These are phyloP conservation scores for Gallinago stenura DNA, from an alignment of 2,797 vertebrate genomes.

Conservation along the genomic window DNA sequence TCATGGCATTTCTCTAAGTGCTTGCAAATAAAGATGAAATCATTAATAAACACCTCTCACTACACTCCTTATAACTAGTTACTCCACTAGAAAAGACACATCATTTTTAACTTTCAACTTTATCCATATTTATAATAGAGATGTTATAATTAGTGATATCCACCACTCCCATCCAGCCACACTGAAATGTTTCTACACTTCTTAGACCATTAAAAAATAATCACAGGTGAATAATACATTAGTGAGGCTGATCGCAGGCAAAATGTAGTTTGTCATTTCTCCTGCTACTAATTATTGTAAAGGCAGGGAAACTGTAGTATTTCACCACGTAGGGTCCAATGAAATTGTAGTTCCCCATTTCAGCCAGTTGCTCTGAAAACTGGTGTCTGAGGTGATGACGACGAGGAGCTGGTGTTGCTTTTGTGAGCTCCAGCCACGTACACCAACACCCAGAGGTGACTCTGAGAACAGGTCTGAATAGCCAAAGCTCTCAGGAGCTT, in stretches of 20 bases:
- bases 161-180: neutral
- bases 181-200: neutral
- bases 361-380: neutral
- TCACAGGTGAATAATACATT: neutral
- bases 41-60: neutral
- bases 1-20: neutral
- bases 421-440: neutral
- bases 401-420: neutral
- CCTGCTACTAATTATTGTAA: neutral
- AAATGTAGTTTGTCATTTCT: neutral
- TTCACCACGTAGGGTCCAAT: neutral
- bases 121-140: neutral
- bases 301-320: neutral
- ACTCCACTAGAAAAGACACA: neutral
- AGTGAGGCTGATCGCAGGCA: neutral
- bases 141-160: neutral
- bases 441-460: neutral
- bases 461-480: neutral
- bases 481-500: neutral
- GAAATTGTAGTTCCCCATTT: neutral
- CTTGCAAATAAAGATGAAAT: neutral
- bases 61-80: neutral
- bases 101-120: neutral
- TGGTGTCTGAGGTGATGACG: neutral
- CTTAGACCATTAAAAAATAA: constrained; percentile 25